A percentile compares a stretch with the other conserved stretches of the same genome.
phyloP scores from a whole-genome alignment of 2,113 vertebrate genomes.

The Bolborhynchus lineola region DNA sequence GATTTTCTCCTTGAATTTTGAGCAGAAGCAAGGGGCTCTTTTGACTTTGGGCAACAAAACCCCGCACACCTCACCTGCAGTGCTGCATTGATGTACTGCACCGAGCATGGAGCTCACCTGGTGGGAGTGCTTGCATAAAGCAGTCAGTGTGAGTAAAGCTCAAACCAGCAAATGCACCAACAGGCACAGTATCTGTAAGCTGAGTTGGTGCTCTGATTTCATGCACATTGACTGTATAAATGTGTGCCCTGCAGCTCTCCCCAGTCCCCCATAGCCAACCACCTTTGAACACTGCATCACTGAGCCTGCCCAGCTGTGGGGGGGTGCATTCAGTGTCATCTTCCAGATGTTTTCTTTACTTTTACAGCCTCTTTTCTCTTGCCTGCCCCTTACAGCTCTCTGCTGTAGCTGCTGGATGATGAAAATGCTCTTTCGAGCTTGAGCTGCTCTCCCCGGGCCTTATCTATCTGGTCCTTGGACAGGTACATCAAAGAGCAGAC shows the following conservation, averaged over 20 bases:
- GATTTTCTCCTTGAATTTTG: background rate
- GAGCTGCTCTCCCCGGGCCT: background rate
- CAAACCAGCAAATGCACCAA: background rate
- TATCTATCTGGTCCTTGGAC: background rate
- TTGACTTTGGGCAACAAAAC: background rate
- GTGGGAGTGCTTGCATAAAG: background rate
- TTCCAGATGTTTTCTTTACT: background rate
- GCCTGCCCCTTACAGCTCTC: background rate
- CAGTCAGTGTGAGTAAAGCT: background rate
- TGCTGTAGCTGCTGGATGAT: background rate
- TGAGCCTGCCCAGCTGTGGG: background rate
- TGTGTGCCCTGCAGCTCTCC: background rate
- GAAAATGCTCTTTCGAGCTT: background rate
- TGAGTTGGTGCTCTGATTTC: background rate
- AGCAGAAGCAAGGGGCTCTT: background rate
- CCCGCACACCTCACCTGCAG: background rate
- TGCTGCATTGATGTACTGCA: background rate
- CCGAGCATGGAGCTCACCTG: background rate
- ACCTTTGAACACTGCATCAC: background rate
- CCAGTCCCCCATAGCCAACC: background rate
- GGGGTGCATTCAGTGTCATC: background rate
- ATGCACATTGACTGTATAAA: accelerated
- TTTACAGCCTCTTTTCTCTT: background rate
- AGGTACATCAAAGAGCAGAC: background rate
- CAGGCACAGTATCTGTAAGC: background rate